These are phyloP conservation scores for Caenorhabditis panamensis DNA, from an alignment of 2,888 invertebrate genomes.

Conservation along the genomic window DNA sequence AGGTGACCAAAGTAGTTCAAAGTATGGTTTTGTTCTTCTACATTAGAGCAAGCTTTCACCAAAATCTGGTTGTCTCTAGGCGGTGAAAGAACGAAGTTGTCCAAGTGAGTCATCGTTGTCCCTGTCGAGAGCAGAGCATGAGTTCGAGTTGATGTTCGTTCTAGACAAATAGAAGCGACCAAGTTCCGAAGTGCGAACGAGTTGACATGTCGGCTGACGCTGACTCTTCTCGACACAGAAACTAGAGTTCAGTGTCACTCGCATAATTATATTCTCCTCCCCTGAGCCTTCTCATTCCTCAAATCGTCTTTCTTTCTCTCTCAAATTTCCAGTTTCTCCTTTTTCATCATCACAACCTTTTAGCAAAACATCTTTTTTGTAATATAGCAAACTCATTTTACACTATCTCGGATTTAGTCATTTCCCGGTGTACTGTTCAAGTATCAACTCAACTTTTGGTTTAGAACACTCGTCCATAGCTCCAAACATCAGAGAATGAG, in stretches of 20 bases:
- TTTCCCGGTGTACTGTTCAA: no score
- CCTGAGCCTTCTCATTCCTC: neutral
- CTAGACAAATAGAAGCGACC: neutral
- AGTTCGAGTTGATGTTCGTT: neutral
- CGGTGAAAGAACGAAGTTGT: neutral
- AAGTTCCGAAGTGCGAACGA: constrained; percentile 9
- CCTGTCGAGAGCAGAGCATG: neutral
- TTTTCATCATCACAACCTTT: neutral
- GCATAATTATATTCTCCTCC: constrained; percentile 33
- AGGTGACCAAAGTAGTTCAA: no score
- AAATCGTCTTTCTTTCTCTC: neutral
- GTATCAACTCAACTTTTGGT: constrained; percentile 2
- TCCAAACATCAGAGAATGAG: neutral
- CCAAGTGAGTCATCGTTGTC: neutral
- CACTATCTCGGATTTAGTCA: no score
- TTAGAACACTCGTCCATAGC: no score
- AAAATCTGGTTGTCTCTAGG: no score
- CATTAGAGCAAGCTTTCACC: neutral
- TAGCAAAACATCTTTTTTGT: no score
- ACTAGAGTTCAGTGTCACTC: constrained; percentile 31
- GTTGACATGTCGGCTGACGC: constrained; percentile 16
- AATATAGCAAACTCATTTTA: no score
- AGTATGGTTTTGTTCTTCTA: no score
- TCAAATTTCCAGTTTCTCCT: constrained; percentile 28
- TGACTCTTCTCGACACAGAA: neutral